phyloP scores from a whole-genome alignment of 1,140 invertebrate genomes.

The Drosophila asahinai region DNA sequence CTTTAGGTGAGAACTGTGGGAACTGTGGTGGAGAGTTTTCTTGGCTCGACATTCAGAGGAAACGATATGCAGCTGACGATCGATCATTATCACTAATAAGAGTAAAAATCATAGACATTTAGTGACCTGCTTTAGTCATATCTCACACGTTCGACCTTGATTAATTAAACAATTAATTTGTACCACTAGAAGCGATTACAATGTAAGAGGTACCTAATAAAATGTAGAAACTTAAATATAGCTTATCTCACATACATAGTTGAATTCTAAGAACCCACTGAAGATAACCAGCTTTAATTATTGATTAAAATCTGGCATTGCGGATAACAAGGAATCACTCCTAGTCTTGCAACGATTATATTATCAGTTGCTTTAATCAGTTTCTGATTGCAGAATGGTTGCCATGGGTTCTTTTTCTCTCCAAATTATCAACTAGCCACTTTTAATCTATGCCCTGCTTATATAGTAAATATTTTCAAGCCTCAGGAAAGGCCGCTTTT shows the following conservation, averaged over 20 bases:
- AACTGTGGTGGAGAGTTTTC: no score
- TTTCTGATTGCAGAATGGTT: conserved; percentile 2
- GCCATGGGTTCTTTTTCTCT: conserved; percentile 1
- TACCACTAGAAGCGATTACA: conserved; percentile 3
- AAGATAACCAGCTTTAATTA: conserved; percentile 3
- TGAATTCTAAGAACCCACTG: neutral
- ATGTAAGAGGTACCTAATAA: neutral
- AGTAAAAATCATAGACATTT: no score
- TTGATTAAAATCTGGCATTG: conserved; percentile 20
- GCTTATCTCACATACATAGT: neutral
- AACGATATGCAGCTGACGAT: neutral
- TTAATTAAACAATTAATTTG: neutral
- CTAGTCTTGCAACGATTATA: conserved; percentile 15
- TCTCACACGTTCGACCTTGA: no score
- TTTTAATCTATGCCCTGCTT: neutral
- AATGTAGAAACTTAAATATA: conserved; percentile 9
- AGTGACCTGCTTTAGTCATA: neutral
- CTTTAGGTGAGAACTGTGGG: no score
- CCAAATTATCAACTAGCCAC: neutral
- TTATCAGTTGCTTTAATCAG: conserved; percentile 23
- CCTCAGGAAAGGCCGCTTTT: neutral
- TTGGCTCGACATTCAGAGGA: no score
- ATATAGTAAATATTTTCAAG: neutral
- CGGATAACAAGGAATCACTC: conserved; percentile 15
- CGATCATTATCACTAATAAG: neutral